Percentiles rank a stretch among this genome's conserved stretches.
Evolutionary conservation across 1,140 invertebrate genomes (phyloP).

Genomic region (Drosophila tani): DNA sequence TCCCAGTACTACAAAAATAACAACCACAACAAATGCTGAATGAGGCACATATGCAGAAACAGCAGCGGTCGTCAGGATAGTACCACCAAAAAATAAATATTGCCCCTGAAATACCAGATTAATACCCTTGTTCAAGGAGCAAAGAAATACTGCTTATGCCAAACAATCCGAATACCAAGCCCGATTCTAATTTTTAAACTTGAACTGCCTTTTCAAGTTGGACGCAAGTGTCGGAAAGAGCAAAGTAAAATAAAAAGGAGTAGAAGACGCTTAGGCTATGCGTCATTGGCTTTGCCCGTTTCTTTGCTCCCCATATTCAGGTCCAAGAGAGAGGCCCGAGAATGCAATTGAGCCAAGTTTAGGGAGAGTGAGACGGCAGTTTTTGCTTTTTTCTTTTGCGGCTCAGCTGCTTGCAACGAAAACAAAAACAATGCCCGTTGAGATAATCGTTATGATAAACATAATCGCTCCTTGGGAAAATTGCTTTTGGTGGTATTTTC

Average conservation of each 20-base stretch:
- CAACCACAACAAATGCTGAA: conserved; percentile 56
- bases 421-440: conserved; percentile 46
- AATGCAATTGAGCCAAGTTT: conserved; percentile 33
- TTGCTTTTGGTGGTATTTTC: conserved; percentile 41
- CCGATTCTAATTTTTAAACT: background rate
- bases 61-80: conserved; percentile 1
- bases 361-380: conserved; percentile 16
- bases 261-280: conserved; percentile 47
- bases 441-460: conserved; percentile 76
- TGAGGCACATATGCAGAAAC: conserved; percentile 51
- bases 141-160: background rate
- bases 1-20: conserved; percentile 43
- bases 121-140: background rate
- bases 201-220: background rate
- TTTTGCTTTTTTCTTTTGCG: conserved; percentile 11
- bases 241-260: conserved; percentile 9
- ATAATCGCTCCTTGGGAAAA: conserved; percentile 60
- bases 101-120: background rate
- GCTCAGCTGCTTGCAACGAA: conserved; percentile 57
- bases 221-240: conserved; percentile 1
- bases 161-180: background rate
- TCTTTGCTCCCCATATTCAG: conserved; percentile 11
- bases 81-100: background rate
- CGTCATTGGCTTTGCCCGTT: conserved; percentile 49
- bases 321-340: conserved; percentile 27